A percentile compares a stretch with the other conserved stretches of the same genome.
Conservation (phyloP, 1,140 invertebrate species). For the Parapsyche elsis region DNA sequence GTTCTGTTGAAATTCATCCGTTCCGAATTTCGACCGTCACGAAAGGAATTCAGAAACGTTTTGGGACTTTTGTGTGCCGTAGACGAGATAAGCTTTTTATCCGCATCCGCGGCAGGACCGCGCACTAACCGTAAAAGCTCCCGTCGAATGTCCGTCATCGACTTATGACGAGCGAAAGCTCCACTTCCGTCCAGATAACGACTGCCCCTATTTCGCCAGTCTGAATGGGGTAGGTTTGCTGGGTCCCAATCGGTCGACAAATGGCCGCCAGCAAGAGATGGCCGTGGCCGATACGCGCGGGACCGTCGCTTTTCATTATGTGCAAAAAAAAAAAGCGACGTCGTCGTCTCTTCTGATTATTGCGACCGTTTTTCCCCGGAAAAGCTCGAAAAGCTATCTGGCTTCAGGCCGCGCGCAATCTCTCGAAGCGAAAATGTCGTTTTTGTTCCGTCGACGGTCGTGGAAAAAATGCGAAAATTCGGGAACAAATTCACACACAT, state of each 20-base stretch:
- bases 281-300: too few relatives aligned
- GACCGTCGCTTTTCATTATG: too few relatives aligned
- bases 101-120: neutral
- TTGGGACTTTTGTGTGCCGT: neutral
- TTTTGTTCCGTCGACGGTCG: neutral
- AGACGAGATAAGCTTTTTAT: neutral
- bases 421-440: neutral
- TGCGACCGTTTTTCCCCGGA: neutral
- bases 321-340: too few relatives aligned
- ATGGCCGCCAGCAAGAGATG: too few relatives aligned
- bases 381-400: neutral
- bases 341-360: constrained; percentile 3
- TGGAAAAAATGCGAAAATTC: neutral
- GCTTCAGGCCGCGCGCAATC: neutral
- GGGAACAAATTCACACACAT: too few relatives aligned
- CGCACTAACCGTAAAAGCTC: neutral
- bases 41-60: too few relatives aligned
- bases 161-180: neutral
- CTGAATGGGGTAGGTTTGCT: too few relatives aligned
- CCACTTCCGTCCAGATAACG: constrained; percentile 3
- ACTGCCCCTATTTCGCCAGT: neutral
- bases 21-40: too few relatives aligned
- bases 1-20: neutral
- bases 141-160: neutral
- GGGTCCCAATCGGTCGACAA: too few relatives aligned